These are phyloP conservation scores for Cotesia glomerata DNA, from an alignment of 1,140 invertebrate species.

Conservation along the genomic window DNA sequence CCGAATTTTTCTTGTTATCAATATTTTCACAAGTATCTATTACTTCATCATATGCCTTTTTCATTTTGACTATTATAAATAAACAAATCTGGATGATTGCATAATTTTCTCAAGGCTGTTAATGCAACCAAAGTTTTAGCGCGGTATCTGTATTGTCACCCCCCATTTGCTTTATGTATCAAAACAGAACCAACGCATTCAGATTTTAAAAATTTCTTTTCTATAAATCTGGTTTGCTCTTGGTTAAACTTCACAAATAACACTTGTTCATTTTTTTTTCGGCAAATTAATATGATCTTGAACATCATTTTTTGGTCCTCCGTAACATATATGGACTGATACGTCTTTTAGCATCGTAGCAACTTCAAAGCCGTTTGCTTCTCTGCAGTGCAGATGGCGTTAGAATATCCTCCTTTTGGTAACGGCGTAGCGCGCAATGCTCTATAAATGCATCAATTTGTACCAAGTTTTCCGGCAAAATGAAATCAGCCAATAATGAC, in stretches of 20 bases:
- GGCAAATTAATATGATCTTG: slow-evolving; percentile 84
- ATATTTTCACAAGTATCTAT: slow-evolving; percentile 41
- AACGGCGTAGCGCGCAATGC: slow-evolving; percentile 91
- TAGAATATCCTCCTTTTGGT: slow-evolving; percentile 91
- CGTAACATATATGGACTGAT: slow-evolving; percentile 94
- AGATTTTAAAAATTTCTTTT: slow-evolving; percentile 80
- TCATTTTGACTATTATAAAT: slow-evolving; percentile 60
- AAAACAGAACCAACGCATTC: slow-evolving; percentile 72
- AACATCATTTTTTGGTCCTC: slow-evolving; percentile 90
- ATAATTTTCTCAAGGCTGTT: slow-evolving; percentile 90
- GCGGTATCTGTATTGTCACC: slow-evolving; percentile 55
- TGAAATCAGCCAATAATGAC: slow-evolving; percentile 97
- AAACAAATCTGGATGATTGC: slow-evolving; percentile 92
- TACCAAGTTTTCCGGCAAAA: slow-evolving; percentile 94
- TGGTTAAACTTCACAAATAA: slow-evolving; percentile 90
- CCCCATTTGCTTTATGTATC: slow-evolving; percentile 53
- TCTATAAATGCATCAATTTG: slow-evolving; percentile 88
- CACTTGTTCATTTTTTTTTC: slow-evolving; percentile 93
- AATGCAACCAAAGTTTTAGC: slow-evolving; percentile 85
- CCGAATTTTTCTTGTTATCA: slow-evolving; percentile 71
- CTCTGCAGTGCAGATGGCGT: slow-evolving; percentile 83
- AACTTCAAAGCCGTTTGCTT: slow-evolving; percentile 88
- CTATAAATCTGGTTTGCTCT: slow-evolving; percentile 85
- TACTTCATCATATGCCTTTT: slow-evolving; percentile 61
- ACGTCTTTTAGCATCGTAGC: slow-evolving; percentile 86